Evolutionary conservation across 1,140 invertebrate genomes (phyloP), one percentile per base, ranked within the genome.

Genomic region (Diploscapter pachys): DNA sequence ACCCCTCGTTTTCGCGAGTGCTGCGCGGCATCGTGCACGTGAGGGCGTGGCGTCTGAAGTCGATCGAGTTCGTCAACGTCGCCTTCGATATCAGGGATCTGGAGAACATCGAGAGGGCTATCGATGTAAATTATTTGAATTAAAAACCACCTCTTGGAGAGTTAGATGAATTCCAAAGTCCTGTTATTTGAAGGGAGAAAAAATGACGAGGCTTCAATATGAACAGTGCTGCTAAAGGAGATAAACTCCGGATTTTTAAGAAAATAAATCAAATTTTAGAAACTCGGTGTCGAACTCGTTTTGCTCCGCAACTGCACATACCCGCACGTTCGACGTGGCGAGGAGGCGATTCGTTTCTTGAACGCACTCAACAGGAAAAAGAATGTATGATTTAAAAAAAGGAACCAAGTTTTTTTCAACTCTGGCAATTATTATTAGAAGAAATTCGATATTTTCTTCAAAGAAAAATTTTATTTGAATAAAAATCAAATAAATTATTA

Each of bases 41-140:
- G 48, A 52, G 75, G 4, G 75, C 72, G 61, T 76, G 75, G 75
- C 59, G 75, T 4, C 64, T 76, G 11, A 76, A 72, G 51, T 71
- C 68, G 52, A 72, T 76, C 49, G 75, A 76, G 51, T 76, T 76
- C 52, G 68, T 76, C 4, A 76, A 76, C 57, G 75, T 76, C 2
- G 69, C 68, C 2, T 76, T 76, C 52, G 54, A 72, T 9, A 76
- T 72, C 53, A 62, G 65, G 2, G 69, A 76, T 53, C 69, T 76
- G 9, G 73, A 74, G 57, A 74, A 74, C 64, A 31, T 74, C n/a
- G 73, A 74, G 50, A 65, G 73, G 5, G 64, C 73, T n/a, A 74
- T 74, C 51, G 73, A 74, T 6, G 66, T 68, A 8, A 9, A 55
- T 59, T 59, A 59, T 59, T 59, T 31, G 9, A 11, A 59, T 59